Conservation (phyloP, 2,113 vertebrate genomes). For the Phoxinus phoxinus region DNA sequence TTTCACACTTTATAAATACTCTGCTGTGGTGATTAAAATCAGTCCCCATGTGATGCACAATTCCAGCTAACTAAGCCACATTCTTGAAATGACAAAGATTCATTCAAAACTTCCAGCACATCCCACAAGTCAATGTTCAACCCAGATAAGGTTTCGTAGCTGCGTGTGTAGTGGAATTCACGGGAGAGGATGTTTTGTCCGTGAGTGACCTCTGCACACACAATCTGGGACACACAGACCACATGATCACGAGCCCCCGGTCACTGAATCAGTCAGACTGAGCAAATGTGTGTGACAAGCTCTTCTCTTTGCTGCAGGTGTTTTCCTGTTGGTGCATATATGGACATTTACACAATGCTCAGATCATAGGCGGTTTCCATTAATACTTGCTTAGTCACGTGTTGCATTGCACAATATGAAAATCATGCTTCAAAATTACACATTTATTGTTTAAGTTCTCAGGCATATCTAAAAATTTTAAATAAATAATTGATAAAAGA, state of each 20-base stretch:
- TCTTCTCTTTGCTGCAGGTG: background rate
- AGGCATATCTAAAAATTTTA: background rate
- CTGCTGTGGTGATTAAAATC: background rate
- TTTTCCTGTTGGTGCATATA: background rate
- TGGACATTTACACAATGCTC: background rate
- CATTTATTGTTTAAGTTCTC: background rate
- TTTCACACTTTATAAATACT: conserved; percentile 16
- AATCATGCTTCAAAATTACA: background rate
- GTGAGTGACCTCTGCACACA: background rate
- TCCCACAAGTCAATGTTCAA: conserved; percentile 8
- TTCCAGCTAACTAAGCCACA: background rate
- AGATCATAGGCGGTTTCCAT: background rate
- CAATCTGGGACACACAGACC: conserved; percentile 38
- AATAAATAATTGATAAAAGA: background rate
- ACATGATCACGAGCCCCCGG: conserved; percentile 30
- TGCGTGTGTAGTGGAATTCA: background rate
- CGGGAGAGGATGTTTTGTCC: conserved; percentile 12
- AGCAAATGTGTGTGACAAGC: background rate
- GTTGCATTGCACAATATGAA: background rate
- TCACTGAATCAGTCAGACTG: conserved; percentile 19
- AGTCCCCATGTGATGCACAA: background rate
- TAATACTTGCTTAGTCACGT: conserved; percentile 6
- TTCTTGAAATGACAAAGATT: conserved; percentile 27
- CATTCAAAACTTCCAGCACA: background rate
- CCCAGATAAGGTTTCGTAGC: conserved; percentile 4